phyloP scores from a whole-genome alignment of 1,140 invertebrate species.

The Pachypeltis micranthus region DNA sequence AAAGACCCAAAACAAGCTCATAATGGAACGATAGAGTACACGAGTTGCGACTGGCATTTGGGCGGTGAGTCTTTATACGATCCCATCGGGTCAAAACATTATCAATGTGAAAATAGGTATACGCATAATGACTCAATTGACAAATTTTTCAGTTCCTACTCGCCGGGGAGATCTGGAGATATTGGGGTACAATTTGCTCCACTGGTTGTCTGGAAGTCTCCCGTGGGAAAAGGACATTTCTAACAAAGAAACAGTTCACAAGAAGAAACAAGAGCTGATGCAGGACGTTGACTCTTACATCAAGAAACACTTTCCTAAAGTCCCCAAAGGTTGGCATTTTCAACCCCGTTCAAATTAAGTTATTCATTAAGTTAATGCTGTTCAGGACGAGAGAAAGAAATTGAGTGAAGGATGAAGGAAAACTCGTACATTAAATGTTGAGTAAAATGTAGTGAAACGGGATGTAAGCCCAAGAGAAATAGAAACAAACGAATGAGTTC shows the following conservation, averaged over 20 bases:
- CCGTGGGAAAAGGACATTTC: conserved; percentile 73
- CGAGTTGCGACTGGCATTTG: conserved; percentile 88
- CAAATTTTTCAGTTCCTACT: conserved; percentile 54
- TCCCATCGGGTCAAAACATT: no score
- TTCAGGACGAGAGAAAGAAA: no score
- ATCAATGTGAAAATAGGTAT: no score
- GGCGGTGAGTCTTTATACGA: conserved; percentile 53
- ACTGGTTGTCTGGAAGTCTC: conserved; percentile 82
- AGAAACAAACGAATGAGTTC: no score
- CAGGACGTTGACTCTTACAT: conserved; percentile 61
- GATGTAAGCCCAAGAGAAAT: no score
- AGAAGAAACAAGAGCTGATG: conserved; percentile 55
- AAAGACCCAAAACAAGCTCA: conserved; percentile 84
- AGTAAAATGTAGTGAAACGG: no score
- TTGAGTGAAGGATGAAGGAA: no score
- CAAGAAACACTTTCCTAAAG: conserved; percentile 48
- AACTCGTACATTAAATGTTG: no score
- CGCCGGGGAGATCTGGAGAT: conserved; percentile 89
- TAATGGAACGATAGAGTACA: conserved; percentile 93
- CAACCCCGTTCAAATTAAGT: conserved; percentile 36
- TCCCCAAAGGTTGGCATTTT: conserved; percentile 41
- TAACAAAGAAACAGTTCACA: conserved; percentile 64
- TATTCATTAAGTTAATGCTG: no score
- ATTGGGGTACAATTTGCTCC: conserved; percentile 85
- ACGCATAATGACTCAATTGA: no score